Percentiles rank a stretch among this genome's conserved stretches.
These are phyloP conservation scores for Aculops lycopersici DNA, from an alignment of 1,140 invertebrate genomes.

Conservation along the genomic window DNA sequence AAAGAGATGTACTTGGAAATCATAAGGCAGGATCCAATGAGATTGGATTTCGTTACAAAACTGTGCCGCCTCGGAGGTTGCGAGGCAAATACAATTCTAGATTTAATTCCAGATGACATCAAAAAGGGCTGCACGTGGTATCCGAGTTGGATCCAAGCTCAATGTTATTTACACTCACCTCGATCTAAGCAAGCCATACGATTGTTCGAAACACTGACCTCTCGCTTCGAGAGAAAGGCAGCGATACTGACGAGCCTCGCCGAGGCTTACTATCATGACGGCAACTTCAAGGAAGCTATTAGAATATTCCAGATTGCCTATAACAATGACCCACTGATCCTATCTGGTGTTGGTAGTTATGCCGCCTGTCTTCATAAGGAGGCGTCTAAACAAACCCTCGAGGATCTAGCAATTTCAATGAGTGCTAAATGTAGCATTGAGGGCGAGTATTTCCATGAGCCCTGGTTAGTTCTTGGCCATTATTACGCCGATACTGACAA, in stretches of 20 bases:
- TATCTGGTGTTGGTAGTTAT: constrained; percentile 21
- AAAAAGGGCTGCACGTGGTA: constrained; percentile 21
- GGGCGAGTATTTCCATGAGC: constrained; percentile 12
- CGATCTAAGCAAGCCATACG: not conserved
- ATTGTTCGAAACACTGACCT: not conserved
- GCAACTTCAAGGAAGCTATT: constrained; percentile 17
- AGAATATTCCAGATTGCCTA: constrained; percentile 19
- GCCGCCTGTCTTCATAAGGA: constrained; percentile 19
- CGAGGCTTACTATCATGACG: constrained; percentile 28
- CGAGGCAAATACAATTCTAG: constrained; percentile 25
- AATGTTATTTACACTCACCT: constrained; percentile 1
- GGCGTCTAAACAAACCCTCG: constrained; percentile 18
- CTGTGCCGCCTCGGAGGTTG: constrained; percentile 31
- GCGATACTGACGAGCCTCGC: constrained; percentile 28
- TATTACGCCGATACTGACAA: constrained; percentile 13
- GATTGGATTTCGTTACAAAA: constrained; percentile 30
- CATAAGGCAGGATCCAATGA: constrained; percentile 33
- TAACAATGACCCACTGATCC: constrained; percentile 23
- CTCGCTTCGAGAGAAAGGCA: constrained; percentile 11
- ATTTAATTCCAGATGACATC: constrained; percentile 24
- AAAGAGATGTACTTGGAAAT: constrained; percentile 39
- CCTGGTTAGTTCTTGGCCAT: constrained; percentile 18
- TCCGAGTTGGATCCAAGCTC: constrained; percentile 1
- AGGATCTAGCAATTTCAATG: constrained; percentile 13
- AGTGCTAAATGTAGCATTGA: constrained; percentile 9